These are phyloP conservation scores for Oryzias woworae DNA, from an alignment of 2,113 vertebrate species.

Conservation along the genomic window DNA sequence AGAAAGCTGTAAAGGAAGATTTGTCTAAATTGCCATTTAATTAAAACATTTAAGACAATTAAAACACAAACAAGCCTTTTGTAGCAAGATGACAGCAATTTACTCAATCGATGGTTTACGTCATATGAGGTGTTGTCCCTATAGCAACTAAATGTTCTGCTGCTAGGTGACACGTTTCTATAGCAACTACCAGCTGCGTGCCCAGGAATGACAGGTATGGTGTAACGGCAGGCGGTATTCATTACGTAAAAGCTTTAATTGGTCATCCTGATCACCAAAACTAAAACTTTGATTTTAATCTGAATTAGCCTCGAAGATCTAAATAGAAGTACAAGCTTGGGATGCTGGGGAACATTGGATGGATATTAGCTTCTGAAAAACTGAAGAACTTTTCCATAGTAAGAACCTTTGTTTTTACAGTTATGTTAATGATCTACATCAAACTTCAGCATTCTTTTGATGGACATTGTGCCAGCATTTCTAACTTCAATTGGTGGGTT, in stretches of 20 bases:
- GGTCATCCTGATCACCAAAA: background rate
- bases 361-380: too few species aligned
- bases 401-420: too few species aligned
- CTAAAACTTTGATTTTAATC: background rate
- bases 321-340: too few species aligned
- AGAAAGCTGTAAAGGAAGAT: conserved; percentile 9
- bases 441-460: too few species aligned
- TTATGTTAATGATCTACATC: too few species aligned
- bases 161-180: conserved; percentile 61
- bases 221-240: background rate
- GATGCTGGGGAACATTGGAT: too few species aligned
- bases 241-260: background rate
- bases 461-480: too few species aligned
- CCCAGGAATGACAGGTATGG: conserved; percentile 42
- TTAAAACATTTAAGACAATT: conserved; percentile 7
- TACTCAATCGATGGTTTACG: conserved; percentile 45
- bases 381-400: too few species aligned
- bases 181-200: conserved; percentile 66
- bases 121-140: conserved; percentile 47
- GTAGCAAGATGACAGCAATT: background rate
- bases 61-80: conserved; percentile 1
- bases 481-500: too few species aligned
- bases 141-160: conserved; percentile 55
- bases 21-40: background rate
- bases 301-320: too few species aligned